Evolutionary conservation across 1,140 invertebrate species (phyloP), one percentile per base, ranked within the genome.

Genomic region (Philotrypesis tridentata): DNA sequence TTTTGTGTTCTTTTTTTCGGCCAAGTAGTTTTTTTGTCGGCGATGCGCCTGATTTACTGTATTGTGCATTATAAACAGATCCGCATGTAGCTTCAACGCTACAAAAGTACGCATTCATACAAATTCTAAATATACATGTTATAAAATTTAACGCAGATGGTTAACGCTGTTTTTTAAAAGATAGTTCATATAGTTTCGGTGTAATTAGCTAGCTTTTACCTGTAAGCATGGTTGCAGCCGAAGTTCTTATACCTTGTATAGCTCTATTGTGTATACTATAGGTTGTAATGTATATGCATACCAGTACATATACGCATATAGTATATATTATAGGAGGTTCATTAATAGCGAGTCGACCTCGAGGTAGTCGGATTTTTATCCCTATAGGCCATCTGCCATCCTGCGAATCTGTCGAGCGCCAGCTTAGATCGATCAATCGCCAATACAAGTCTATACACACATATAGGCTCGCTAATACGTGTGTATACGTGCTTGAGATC

Each of bases 371-470:
- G 68, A 0, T 43, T 74, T 29, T 82, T 82, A 82, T 82, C 81
- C 81, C 48, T 21, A 74, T 68, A 79, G 60, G 21, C 82, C 82
- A 83, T 83, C 82, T 83, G 82, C 75, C 61, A 63, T 72, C 61
- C 43, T 72, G 76, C 82, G 82, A 83, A 83, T 83, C 71, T 61
- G 33, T 37, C 33, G 8, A 43, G 27, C 27, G 74, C 21, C 21
- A 17, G 48, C 21, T 55, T 55, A 55, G 37, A 82, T 82, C 81
- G 68, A 82, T 82, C 75, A 73, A 78, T 78, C 60, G 80, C 17
- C 40, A 82, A 55, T 55, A 55, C 12, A 43, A 43, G 14, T 43
- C 11, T 37, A 37, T 8, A 37, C 8, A 37, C 2, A 43, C 12
- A 43, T 55, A 55, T n/a, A 55, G 3, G 21, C 48, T 0, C 48